These are phyloP conservation scores for Erebia aethiops DNA, from an alignment of 2,888 invertebrate genomes.

Conservation along the genomic window DNA sequence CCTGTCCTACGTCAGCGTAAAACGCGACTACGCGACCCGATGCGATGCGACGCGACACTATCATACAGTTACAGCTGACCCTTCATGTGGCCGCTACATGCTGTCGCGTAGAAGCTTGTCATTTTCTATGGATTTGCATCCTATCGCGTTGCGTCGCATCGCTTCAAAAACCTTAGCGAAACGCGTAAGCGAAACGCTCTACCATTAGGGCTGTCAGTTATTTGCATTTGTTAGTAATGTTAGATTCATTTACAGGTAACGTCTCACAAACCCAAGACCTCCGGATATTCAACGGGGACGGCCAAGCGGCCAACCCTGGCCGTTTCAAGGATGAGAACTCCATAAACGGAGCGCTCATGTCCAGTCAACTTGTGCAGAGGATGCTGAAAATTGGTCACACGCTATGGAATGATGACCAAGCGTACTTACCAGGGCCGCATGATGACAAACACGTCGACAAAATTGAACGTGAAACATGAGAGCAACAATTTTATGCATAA, in stretches of 20 bases:
- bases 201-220: no score
- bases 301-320: background rate
- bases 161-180: no score
- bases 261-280: conserved; percentile 47
- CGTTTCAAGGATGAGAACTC: conserved; percentile 43
- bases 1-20: no score
- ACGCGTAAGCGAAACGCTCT: no score
- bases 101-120: no score
- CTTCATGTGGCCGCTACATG: no score
- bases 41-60: no score
- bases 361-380: conserved; percentile 52
- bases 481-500: background rate
- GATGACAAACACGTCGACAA: conserved; percentile 1
- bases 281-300: conserved; percentile 44
- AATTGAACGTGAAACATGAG: conserved; percentile 12
- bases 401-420: conserved; percentile 46
- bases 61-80: no score
- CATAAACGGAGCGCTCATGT: conserved; percentile 57
- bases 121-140: no score
- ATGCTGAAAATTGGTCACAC: conserved; percentile 53
- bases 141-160: no score
- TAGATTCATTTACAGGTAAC: conserved; percentile 45
- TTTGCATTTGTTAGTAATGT: background rate
- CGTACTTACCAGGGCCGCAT: conserved; percentile 3
- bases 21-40: no score